Percentiles rank a stretch among this genome's conserved stretches.
phyloP scores from a whole-genome alignment of 2,888 invertebrate species.

The Mimas tiliae region DNA sequence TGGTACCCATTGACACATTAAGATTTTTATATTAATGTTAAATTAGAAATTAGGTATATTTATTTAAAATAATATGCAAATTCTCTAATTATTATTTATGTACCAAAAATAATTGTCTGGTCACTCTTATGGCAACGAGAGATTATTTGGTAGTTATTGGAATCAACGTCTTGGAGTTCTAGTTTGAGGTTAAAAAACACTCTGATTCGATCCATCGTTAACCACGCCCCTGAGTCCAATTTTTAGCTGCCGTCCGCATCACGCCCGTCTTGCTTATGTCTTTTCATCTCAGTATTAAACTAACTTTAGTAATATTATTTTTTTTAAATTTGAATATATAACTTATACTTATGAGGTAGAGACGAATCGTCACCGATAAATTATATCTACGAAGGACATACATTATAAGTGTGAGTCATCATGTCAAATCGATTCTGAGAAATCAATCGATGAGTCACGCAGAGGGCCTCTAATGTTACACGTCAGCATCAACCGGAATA shows the following conservation, averaged over 20 bases:
- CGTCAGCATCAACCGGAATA: neutral
- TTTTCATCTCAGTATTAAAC: neutral
- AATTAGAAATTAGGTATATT: too few species aligned
- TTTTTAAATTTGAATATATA: constrained; percentile 3
- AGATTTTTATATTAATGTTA: too few species aligned
- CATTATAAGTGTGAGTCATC: constrained; percentile 38
- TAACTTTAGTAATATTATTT: neutral
- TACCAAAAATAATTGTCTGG: too few species aligned
- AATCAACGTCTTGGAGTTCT: neutral
- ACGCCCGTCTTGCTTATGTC: too few species aligned
- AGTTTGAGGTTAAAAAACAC: neutral
- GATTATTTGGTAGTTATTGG: neutral
- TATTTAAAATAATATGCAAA: too few species aligned
- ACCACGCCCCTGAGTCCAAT: neutral
- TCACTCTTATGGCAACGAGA: too few species aligned
- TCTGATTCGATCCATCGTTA: too few species aligned
- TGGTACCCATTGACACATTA: too few species aligned
- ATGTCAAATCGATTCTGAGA: constrained; percentile 38
- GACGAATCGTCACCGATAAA: constrained; percentile 42
- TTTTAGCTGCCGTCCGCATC: neutral
- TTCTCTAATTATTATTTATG: too few species aligned
- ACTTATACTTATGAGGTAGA: constrained; percentile 36
- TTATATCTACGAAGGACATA: constrained; percentile 23
- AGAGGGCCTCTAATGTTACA: constrained; percentile 27
- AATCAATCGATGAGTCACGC: constrained; percentile 37